Percentiles rank a stretch among this genome's conserved stretches.
Conservation (phyloP, 1,140 invertebrate species). For the Acyrthosiphon pisum region DNA sequence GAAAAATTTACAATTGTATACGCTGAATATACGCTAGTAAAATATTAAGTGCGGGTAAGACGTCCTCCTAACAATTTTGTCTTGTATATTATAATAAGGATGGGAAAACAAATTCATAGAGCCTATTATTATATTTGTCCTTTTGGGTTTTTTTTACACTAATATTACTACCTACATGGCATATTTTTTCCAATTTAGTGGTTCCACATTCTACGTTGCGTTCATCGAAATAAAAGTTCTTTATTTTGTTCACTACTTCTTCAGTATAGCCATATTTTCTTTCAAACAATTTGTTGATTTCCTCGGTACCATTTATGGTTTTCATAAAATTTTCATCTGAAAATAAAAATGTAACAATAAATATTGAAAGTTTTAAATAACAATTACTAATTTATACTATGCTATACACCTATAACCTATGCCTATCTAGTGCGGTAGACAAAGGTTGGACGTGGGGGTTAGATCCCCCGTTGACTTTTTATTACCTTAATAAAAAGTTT, state of each 20-base stretch:
- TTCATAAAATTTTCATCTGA: neutral
- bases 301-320: neutral
- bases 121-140: too few species aligned
- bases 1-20: too few species aligned
- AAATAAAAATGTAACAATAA: conserved; percentile 18
- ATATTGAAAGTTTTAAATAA: neutral
- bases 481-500: too few species aligned
- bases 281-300: neutral
- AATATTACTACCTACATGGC: neutral
- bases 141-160: neutral
- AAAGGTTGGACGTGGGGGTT: too few species aligned
- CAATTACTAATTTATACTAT: neutral
- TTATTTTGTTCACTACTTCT: neutral
- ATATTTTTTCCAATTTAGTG: conserved; percentile 34
- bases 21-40: too few species aligned
- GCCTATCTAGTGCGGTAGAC: too few species aligned
- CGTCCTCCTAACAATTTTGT: too few species aligned
- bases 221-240: conserved; percentile 20
- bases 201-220: neutral
- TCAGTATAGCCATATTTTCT: neutral
- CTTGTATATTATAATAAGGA: too few species aligned
- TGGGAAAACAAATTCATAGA: too few species aligned
- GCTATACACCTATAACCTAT: neutral
- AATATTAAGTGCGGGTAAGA: too few species aligned
- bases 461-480: too few species aligned